A percentile compares a stretch with the other conserved stretches of the same genome.
Conservation (phyloP, 2,888 invertebrate genomes). For the Ramazzottius varieornatus region DNA sequence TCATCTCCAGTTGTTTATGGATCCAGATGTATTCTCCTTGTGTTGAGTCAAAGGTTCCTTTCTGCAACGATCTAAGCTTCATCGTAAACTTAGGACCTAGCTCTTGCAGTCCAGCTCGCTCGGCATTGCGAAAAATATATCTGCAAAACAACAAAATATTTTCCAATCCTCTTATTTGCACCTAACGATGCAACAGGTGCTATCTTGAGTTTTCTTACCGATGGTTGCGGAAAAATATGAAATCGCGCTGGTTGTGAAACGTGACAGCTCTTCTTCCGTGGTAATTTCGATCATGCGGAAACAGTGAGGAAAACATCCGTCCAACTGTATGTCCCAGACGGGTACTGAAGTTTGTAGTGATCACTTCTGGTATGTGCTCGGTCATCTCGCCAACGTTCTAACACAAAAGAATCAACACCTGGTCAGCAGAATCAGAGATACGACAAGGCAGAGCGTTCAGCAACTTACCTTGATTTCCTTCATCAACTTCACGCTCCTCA, state of each 20-base stretch:
- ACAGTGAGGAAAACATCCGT: constrained; percentile 70
- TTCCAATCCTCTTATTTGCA: too few species aligned
- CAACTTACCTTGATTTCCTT: constrained; percentile 43
- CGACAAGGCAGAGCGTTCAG: too few species aligned
- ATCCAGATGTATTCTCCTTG: constrained; percentile 92
- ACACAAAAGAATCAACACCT: constrained; percentile 8
- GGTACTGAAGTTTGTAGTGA: constrained; percentile 82
- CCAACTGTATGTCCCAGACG: constrained; percentile 66
- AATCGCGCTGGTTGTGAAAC: constrained; percentile 96
- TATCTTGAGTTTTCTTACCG: too few species aligned
- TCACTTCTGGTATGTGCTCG: constrained; percentile 69
- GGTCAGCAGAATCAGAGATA: too few species aligned
- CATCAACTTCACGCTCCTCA: constrained; percentile 70
- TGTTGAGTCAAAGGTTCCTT: constrained; percentile 88
- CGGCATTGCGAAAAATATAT: constrained; percentile 26
- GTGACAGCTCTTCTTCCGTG: constrained; percentile 71
- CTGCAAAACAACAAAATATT: constrained; percentile 11
- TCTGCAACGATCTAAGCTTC: constrained; percentile 65
- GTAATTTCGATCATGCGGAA: constrained; percentile 86
- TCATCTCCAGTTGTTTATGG: constrained; percentile 66
- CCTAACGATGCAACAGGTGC: too few species aligned
- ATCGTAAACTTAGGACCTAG: constrained; percentile 91
- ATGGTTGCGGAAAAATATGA: constrained; percentile 91
- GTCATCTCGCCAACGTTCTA: constrained; percentile 38
- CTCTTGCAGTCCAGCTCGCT: constrained; percentile 48